Base-by-base conservation (phyloP, 2,888 invertebrate genomes). In the Acronicta psi region DNA sequence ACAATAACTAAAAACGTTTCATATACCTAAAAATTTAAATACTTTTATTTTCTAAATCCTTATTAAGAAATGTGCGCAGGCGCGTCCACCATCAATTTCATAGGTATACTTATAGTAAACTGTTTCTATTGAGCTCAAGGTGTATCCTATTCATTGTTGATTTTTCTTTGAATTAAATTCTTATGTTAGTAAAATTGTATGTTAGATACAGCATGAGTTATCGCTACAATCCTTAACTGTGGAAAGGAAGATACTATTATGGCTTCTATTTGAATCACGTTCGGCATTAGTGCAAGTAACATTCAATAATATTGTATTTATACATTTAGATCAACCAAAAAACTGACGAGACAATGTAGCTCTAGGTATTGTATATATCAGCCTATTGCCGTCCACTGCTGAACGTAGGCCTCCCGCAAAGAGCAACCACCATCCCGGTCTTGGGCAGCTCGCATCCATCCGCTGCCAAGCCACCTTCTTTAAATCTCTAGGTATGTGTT, bases 81-180 rank as follows among this genome's bases (percentile, higher is more conserved):
- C 9, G 13, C 13, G 40, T 41, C 31, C 16, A 14, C 34, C 55
- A 58, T 58, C 60, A 59, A 68, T 59, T 75, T 59, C 41, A 31
- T 53, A 65, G 53, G 46, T 16, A 50, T 34, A 67, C 52, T 61
- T 59, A 44, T 9, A 59, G 25, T 40, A 59, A 64, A 72, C 68
- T 52, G 46, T 4, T 25, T 31, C 37, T 55, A 72, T 61, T 59
- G 54, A 61, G 73, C 68, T 72, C 56, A 75, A 72, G 73, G 63
- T 50, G 25, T 46, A 29, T 18, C 41, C 50, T 54, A 44, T 59
- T 61, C 73, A 68, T 59, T 53, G 60, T 59, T 59, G 47, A 61
- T 68, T 75, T 60, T 72, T 69, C 58, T 53, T 55, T 59, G 62
- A 65, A 65, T 56, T 69, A 64, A 58, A 51, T 69, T 44, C 31